Conservation (phyloP, 2,113 vertebrate species). For the Chaenogobius annularis region DNA sequence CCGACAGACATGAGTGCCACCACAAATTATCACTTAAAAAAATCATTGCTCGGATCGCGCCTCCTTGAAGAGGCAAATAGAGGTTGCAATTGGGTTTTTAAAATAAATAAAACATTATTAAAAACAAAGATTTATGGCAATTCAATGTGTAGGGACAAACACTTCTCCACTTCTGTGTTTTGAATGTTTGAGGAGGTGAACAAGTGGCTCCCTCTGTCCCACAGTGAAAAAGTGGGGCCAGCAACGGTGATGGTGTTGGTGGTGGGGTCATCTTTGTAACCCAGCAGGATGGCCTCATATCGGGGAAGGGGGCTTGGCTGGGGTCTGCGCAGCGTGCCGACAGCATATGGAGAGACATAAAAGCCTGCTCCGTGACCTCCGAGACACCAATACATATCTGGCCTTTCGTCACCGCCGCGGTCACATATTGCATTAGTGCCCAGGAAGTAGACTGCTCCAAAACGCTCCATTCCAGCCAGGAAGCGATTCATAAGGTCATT, state of each 20-base stretch:
- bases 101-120: too few species aligned
- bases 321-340: slow-evolving; percentile 39
- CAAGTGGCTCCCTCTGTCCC: slow-evolving; percentile 50
- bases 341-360: slow-evolving; percentile 42
- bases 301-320: not conserved
- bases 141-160: not conserved
- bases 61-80: too few species aligned
- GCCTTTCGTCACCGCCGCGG: slow-evolving; percentile 42
- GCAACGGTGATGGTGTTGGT: slow-evolving; percentile 23
- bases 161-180: slow-evolving; percentile 8
- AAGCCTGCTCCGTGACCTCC: slow-evolving; percentile 57
- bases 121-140: too few species aligned
- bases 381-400: slow-evolving; percentile 54
- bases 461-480: not conserved
- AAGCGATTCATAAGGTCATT: not conserved
- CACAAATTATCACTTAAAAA: too few species aligned
- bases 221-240: slow-evolving; percentile 6
- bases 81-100: too few species aligned
- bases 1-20: too few species aligned
- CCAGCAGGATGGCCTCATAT: slow-evolving; percentile 46
- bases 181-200: slow-evolving; percentile 44
- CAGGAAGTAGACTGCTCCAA: not conserved
- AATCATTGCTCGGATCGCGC: too few species aligned
- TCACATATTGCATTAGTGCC: slow-evolving; percentile 36
- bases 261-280: slow-evolving; percentile 43